Evolutionary conservation across 2,888 invertebrate genomes (phyloP).

Genomic region (Creontiades dilutus): DNA sequence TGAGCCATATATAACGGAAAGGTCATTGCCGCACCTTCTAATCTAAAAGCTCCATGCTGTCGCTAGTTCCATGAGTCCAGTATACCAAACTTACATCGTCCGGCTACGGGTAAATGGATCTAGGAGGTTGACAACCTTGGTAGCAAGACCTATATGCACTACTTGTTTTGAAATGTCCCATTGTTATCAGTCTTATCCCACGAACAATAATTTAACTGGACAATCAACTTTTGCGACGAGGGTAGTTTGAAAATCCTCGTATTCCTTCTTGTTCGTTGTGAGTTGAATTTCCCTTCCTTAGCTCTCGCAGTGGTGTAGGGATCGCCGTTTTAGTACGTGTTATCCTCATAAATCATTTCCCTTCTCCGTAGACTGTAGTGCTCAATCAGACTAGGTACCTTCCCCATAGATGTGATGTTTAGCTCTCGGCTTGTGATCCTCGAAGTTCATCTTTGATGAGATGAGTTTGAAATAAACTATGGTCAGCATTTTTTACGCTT

Average conservation of each 20-base stretch:
- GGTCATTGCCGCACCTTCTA: no score
- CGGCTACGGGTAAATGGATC: no score
- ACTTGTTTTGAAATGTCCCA: conserved; percentile 50
- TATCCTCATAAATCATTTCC: background rate
- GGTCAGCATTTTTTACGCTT: conserved; percentile 59
- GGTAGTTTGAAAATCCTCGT: conserved; percentile 17
- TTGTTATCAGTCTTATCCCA: conserved; percentile 63
- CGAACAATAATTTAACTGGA: conserved; percentile 45
- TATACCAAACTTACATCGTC: no score
- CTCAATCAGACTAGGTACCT: background rate
- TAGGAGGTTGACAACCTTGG: no score
- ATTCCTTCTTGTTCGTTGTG: background rate
- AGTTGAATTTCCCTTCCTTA: background rate
- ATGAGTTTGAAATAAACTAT: conserved; percentile 62
- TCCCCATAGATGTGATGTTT: conserved; percentile 8
- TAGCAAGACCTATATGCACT: conserved; percentile 1
- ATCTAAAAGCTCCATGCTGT: no score
- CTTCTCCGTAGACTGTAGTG: conserved; percentile 2
- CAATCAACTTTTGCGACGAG: conserved; percentile 54
- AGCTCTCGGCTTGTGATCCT: background rate
- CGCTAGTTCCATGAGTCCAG: no score
- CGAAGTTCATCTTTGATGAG: conserved; percentile 57
- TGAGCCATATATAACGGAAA: no score
- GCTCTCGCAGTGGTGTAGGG: background rate
- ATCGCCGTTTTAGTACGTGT: background rate